Base-by-base conservation (phyloP, 2,113 vertebrate genomes). In the Otocyon megalotis region DNA sequence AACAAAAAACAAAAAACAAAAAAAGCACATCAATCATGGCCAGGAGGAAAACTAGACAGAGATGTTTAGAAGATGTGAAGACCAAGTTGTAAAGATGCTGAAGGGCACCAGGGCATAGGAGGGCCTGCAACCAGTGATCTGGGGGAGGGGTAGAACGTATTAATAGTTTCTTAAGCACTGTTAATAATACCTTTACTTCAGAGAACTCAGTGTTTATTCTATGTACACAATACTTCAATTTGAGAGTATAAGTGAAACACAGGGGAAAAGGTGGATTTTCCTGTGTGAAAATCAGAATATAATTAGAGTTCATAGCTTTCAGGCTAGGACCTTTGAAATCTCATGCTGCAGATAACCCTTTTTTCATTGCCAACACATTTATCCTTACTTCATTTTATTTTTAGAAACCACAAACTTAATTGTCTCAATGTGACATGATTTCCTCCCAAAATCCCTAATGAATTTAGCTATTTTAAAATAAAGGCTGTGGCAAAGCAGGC, bases 331-430 rank as follows among this genome's bases (percentile, higher is more conserved):
- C n/a, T 82, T 93, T 83, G 83, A 76, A 96, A 97, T 92, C 26
- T 74, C 60, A 50, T 35, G 79, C 65, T 90, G 48, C 3, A 88
- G 62, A 77, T 63, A 88, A 94, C 53, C 20, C 32, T 76, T 82
- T 65, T 56, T 58, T 60, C 5, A 83, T 72, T 81, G 83, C 53
- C 48, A 86, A 91, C 72, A 91, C 67, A 37, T 88, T 96, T 94
- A 95, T 69, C 58, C 72, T 90, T 92, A 24, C 10, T 96, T 96
- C n/a, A 74, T 81, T 81, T 96, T 93, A 95, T 56, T 85, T 98
- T 94, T 94, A 84, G 88, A 96, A 95, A 71, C 62, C 20, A n/a
- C 72, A 96, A 93, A 60, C 26, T 37, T 92, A 87, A 50, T 90
- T 96, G 83, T 88, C 58, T 96, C 90, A 77, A 22, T 32, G 30